Conservation (phyloP, 2,113 vertebrate genomes). For the Leucoraja erinaceus region DNA sequence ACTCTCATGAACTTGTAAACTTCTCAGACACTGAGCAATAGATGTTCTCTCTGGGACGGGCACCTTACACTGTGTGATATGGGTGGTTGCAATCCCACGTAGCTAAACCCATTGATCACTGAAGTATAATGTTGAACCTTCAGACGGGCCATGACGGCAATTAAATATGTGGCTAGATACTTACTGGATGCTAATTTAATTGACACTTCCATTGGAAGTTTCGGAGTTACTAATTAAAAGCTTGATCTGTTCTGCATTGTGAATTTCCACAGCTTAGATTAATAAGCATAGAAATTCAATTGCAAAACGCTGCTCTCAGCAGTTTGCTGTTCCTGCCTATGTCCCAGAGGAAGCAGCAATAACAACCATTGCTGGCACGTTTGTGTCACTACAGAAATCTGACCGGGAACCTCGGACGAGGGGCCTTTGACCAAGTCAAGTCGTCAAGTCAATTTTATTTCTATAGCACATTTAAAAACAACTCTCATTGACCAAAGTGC, state of each 20-base stretch:
- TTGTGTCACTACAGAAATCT: no score
- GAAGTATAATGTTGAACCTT: background rate
- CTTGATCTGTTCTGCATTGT: constrained; percentile 57
- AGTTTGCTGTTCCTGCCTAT: no score
- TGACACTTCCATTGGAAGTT: constrained; percentile 34
- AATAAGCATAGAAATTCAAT: constrained; percentile 44
- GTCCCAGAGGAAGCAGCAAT: no score
- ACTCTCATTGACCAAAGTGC: no score
- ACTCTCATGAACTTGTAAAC: no score
- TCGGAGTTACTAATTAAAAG: constrained; percentile 55
- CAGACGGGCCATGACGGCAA: background rate
- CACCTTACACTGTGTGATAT: background rate
- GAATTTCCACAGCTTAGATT: constrained; percentile 56
- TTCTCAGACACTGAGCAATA: background rate
- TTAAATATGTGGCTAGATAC: background rate
- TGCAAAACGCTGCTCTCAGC: no score
- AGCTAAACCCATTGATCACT: background rate
- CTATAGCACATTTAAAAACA: no score
- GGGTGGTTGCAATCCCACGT: no score
- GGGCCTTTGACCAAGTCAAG: no score
- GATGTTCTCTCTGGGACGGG: background rate
- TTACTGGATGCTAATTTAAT: constrained; percentile 1
- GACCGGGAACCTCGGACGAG: no score
- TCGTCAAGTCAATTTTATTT: no score
- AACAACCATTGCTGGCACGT: no score